phyloP scores from a whole-genome alignment of 2,797 vertebrate species.

The Thripadectes ignobilis region DNA sequence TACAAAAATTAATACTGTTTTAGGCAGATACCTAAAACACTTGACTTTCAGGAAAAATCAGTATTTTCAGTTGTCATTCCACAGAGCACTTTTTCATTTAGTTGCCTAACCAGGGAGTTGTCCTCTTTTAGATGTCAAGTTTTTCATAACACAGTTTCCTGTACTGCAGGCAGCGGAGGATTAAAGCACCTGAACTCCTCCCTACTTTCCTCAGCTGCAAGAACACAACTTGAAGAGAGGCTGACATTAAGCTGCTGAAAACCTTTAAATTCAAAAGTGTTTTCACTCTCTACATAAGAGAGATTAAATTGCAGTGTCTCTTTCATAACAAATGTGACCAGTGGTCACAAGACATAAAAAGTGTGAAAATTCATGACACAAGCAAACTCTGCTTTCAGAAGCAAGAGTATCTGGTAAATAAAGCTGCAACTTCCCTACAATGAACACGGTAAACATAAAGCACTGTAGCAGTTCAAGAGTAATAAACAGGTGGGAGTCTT shows the following conservation, averaged over 20 bases:
- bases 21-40: background rate
- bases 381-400: background rate
- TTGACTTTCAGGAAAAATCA: background rate
- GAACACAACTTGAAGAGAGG: background rate
- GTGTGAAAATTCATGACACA: background rate
- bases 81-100: background rate
- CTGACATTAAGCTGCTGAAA: background rate
- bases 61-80: background rate
- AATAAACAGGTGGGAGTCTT: constrained; percentile 44
- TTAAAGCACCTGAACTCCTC: background rate
- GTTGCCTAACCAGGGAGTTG: background rate
- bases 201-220: background rate
- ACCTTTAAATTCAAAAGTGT: background rate
- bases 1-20: background rate
- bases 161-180: background rate
- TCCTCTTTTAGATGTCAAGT: background rate
- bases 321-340: background rate
- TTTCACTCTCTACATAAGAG: background rate
- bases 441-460: background rate
- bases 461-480: background rate
- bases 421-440: background rate
- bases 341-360: background rate
- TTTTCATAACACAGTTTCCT: background rate
- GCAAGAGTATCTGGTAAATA: background rate
- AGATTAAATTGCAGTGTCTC: background rate